Conservation (phyloP, 2,888 invertebrate genomes). For the Quadroppia sp. region DNA sequence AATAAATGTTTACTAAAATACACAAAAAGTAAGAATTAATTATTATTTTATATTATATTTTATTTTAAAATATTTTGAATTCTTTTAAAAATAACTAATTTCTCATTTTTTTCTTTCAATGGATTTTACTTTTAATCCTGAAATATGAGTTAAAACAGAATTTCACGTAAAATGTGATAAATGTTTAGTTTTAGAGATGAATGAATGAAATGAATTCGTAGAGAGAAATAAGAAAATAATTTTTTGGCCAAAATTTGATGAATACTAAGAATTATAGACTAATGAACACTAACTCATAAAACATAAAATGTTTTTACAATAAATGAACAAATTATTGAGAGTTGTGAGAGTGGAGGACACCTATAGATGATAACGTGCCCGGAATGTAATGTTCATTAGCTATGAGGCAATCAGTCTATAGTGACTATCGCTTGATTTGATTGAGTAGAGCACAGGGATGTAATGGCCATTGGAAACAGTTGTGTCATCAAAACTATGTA, state of each 20-base stretch:
- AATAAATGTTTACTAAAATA: too few species aligned
- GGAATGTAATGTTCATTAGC: conserved; percentile 9
- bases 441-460: background rate
- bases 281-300: background rate
- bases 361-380: conserved; percentile 1
- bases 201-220: too few species aligned
- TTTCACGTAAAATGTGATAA: too few species aligned
- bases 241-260: background rate
- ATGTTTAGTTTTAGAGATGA: too few species aligned
- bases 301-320: background rate
- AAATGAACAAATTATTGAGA: background rate
- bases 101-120: too few species aligned
- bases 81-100: too few species aligned
- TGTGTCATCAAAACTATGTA: conserved; percentile 5
- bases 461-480: background rate
- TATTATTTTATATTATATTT: too few species aligned
- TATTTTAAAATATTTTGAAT: too few species aligned
- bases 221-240: background rate
- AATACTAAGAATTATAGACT: background rate
- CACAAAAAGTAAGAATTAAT: too few species aligned
- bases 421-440: background rate
- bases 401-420: background rate
- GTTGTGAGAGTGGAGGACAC: background rate
- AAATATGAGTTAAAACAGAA: too few species aligned
- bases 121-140: too few species aligned